A percentile compares a stretch with the other conserved stretches of the same genome.
phyloP scores from a whole-genome alignment of 2,888 invertebrate genomes.

The Dorcus hopei region DNA sequence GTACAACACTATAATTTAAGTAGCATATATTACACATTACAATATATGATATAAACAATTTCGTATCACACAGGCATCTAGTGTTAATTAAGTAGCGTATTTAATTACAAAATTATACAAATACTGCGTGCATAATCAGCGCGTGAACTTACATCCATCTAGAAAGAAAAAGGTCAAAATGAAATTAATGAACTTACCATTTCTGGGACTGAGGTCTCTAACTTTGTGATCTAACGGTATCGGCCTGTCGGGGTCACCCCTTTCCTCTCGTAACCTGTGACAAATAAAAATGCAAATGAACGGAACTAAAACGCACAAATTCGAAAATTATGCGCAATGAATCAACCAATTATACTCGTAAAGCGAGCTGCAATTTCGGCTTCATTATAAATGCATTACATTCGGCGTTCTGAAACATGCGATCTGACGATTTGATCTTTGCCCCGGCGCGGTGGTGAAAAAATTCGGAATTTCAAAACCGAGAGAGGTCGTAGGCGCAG shows the following conservation, averaged over 20 bases:
- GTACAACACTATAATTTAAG: too few species aligned
- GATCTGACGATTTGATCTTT: constrained; percentile 44
- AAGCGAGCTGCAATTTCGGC: constrained; percentile 41
- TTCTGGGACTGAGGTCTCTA: constrained; percentile 81
- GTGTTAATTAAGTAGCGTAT: too few species aligned
- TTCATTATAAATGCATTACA: constrained; percentile 49
- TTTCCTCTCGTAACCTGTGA: constrained; percentile 79
- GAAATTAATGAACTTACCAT: constrained; percentile 60
- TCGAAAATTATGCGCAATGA: constrained; percentile 33
- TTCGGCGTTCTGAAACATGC: constrained; percentile 40
- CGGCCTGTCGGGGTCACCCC: constrained; percentile 79
- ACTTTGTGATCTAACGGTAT: constrained; percentile 79
- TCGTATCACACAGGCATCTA: too few species aligned
- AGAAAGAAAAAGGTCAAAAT: too few species aligned
- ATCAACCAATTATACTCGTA: constrained; percentile 33
- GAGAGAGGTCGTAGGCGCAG: constrained; percentile 21
- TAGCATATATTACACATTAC: too few species aligned
- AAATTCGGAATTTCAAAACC: constrained; percentile 12
- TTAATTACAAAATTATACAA: too few species aligned
- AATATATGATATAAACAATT: too few species aligned
- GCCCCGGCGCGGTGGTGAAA: background rate
- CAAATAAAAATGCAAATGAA: constrained; percentile 29
- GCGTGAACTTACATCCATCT: too few species aligned
- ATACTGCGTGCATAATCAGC: too few species aligned
- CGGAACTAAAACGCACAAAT: constrained; percentile 23